Base-by-base conservation (phyloP, 2,888 invertebrate genomes). In the Parelbella ahira region DNA sequence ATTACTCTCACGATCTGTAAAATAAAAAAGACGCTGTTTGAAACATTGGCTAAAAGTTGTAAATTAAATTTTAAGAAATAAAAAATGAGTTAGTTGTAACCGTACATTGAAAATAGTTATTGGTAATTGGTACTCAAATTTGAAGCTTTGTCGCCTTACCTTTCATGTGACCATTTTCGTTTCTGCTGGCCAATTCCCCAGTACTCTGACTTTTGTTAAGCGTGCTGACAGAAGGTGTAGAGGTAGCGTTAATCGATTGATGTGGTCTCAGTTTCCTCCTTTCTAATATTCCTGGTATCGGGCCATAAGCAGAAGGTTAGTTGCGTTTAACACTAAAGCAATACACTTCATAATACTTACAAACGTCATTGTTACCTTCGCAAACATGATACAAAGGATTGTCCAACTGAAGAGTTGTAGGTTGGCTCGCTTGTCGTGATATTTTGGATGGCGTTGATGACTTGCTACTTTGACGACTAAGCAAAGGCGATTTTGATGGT, bases 321-420 rank as follows among this genome's bases (percentile, higher is more conserved):
- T 58, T 53, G 56, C 19, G 23, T 67, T 61, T 60, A 48, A 64
- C 53, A 68, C 72, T 51, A 27, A 73, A 69, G 75, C 76, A 37
- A 49, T 11, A 36, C 27, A 8, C 27, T 33, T 24, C 19, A 25
- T 11, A 19, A 44, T 38, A 32, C 39, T 37, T 19, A 36, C n/a
- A 23, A 13, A 36, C 39, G 27, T 12, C 88, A 80, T 7, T 30
- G 4, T 36, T 65, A 84, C 93, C 92, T 81, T 94, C 94, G 62
- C 94, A 94, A 29, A 94, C 92, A 66, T 94, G 94, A 62, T 94
- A 94, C 2, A 94, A 80, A 0, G 94, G 92, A 77, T 94, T 94
- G 64, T 94, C 94, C 48, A 79, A 68, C 54, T 81, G 88, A 47
- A 74, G 69, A 18, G 78, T 86, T 37, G 74, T 77, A 37, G 77